Percentiles rank a stretch among this genome's conserved stretches.
Evolutionary conservation across 2,888 invertebrate species (phyloP).

Genomic region (Drosophila colorata): DNA sequence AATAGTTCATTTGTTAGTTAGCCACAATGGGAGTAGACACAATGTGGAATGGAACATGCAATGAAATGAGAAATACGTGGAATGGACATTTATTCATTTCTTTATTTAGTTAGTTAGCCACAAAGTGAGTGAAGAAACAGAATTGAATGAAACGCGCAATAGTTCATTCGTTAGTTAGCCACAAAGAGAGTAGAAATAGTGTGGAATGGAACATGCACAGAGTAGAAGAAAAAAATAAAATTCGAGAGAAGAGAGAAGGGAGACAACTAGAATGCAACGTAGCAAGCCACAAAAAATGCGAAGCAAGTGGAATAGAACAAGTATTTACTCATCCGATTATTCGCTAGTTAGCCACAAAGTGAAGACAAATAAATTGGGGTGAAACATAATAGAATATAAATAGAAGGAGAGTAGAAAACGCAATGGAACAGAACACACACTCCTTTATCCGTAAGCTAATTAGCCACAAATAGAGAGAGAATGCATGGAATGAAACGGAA

Average conservation of each 20-base stretch:
- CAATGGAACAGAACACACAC: neutral
- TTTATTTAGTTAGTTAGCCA: neutral
- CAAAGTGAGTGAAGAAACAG: neutral
- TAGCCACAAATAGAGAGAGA: neutral
- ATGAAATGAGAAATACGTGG: too few relatives aligned
- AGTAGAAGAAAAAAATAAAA: neutral
- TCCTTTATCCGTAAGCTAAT: neutral
- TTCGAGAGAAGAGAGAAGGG: neutral
- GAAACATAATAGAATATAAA: neutral
- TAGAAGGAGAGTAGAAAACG: neutral
- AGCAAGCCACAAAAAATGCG: neutral
- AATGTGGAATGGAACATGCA: neutral
- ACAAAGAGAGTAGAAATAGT: neutral
- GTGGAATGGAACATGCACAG: slow-evolving; percentile 9
- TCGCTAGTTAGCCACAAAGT: too few relatives aligned
- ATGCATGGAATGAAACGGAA: neutral
- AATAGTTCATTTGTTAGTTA: neutral
- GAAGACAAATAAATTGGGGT: neutral
- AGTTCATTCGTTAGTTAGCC: neutral
- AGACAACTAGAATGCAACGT: too few relatives aligned
- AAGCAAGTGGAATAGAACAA: neutral
- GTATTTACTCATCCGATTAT: neutral
- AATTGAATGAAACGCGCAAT: neutral
- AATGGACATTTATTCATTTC: too few relatives aligned
- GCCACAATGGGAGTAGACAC: neutral